Percentiles rank a stretch among this genome's conserved stretches.
phyloP scores from a whole-genome alignment of 2,888 invertebrate genomes.

The Stratiomys singularior region DNA sequence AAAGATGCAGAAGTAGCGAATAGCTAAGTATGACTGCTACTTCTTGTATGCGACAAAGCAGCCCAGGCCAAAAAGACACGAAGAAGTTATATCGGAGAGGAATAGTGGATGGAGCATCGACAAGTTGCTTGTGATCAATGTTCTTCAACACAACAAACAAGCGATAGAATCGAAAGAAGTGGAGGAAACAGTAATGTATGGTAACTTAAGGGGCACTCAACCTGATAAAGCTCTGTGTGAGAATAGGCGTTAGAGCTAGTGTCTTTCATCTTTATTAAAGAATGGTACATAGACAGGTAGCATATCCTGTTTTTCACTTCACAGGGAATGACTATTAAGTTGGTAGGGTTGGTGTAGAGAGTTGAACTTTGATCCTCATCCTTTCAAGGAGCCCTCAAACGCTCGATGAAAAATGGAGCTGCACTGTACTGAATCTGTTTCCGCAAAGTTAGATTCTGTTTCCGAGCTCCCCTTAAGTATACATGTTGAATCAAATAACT shows the following conservation, averaged over 20 bases:
- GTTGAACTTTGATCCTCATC: too few relatives aligned
- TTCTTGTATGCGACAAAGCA: slow-evolving; percentile 4
- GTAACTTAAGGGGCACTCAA: background rate
- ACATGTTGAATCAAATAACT: slow-evolving; percentile 30
- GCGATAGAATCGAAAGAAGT: slow-evolving; percentile 7
- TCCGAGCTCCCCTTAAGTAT: slow-evolving; percentile 12
- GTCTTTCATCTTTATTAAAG: too few relatives aligned
- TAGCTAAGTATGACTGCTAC: slow-evolving; percentile 2
- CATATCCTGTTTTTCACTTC: too few relatives aligned
- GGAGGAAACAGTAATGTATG: background rate
- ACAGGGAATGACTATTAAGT: too few relatives aligned
- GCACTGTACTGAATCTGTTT: too few relatives aligned
- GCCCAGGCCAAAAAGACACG: background rate
- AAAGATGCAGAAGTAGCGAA: slow-evolving; percentile 22
- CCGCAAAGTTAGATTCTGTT: too few relatives aligned
- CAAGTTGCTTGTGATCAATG: slow-evolving; percentile 3
- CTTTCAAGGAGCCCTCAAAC: too few relatives aligned
- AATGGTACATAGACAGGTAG: too few relatives aligned
- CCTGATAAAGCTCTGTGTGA: background rate
- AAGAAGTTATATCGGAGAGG: background rate
- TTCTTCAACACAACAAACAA: background rate
- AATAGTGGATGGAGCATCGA: background rate
- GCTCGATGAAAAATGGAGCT: too few relatives aligned
- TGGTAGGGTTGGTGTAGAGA: too few relatives aligned
- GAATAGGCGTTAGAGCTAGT: too few relatives aligned